These are phyloP conservation scores for Microctenopoma steveboyesi DNA, from an alignment of 2,797 vertebrate species.

Conservation along the genomic window DNA sequence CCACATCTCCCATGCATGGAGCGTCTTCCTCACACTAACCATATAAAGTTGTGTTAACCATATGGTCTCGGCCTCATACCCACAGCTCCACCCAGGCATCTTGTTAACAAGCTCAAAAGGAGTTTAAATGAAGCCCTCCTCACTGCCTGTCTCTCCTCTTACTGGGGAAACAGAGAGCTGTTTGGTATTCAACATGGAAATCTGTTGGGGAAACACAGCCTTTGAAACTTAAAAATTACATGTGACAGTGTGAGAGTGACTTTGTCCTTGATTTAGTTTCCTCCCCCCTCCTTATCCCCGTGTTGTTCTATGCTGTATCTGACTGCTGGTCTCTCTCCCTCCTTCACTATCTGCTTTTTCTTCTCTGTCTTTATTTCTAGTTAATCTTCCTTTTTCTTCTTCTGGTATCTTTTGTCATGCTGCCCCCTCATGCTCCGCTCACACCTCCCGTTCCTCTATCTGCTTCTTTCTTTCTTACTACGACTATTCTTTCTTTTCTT, in stretches of 20 bases:
- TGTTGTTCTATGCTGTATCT: slow-evolving; percentile 66
- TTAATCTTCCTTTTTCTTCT: slow-evolving; percentile 42
- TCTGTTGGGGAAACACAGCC: slow-evolving; percentile 70
- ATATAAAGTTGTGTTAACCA: slow-evolving; percentile 47
- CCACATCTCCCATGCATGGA: not conserved
- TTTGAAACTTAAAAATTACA: slow-evolving; percentile 80
- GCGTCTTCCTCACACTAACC: slow-evolving; percentile 11
- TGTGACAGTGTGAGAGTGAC: slow-evolving; percentile 77
- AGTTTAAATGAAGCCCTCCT: slow-evolving; percentile 59
- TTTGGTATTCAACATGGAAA: slow-evolving; percentile 77
- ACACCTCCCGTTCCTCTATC: not conserved
- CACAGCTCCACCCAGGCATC: slow-evolving; percentile 42
- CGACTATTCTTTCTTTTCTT: not conserved
- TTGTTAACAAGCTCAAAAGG: slow-evolving; percentile 64
- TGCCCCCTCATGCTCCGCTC: slow-evolving; percentile 20
- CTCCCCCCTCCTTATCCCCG: slow-evolving; percentile 33
- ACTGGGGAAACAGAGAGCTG: slow-evolving; percentile 54
- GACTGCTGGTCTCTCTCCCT: slow-evolving; percentile 57
- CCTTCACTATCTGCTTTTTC: slow-evolving; percentile 57
- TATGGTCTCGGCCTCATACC: slow-evolving; percentile 54
- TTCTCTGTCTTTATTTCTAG: slow-evolving; percentile 35
- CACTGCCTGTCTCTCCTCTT: slow-evolving; percentile 39
- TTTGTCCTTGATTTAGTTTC: slow-evolving; percentile 80
- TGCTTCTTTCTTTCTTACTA: not conserved
- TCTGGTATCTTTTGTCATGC: slow-evolving; percentile 36